Base-by-base conservation (phyloP, 2,888 invertebrate genomes). In the Drosophila lutescens region DNA sequence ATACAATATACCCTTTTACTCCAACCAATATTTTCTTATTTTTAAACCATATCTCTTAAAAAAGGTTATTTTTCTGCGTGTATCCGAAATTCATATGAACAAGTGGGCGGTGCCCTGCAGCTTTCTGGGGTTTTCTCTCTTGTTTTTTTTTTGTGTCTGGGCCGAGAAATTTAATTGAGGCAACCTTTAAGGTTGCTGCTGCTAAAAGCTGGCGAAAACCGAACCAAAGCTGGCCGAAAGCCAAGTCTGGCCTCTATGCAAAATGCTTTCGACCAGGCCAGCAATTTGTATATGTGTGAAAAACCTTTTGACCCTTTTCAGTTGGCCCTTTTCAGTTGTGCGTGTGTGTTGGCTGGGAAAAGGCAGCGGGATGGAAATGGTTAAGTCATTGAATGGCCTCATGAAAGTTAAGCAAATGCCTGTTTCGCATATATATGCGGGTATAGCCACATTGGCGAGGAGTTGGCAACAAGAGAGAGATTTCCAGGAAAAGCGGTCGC, bases 331-430 rank as follows among this genome's bases (percentile, higher is more conserved):
- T 23, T 23, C 23, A 23, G 46, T 12, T 44, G 51, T 44, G 56
- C 32, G n/a, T 41, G 26, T 26, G 23, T 23, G 4, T 26, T 26
- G 72, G 49, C 80, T 62, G 81, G 32, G 32, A 74, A 81, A 81
- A 61, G 83, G 82, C 54, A 49, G n/a, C 54, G 40, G 66, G 41
- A 51, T 72, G 70, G 79, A 78, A 85, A 63, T 74, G 81, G 81
- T 80, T 75, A 83, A 80, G 73, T 83, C 83, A 86, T 88, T 86
- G 78, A 86, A 83, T 82, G 60, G 82, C 69, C 76, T 63, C 75
- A 77, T 84, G 71, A 78, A 78, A 78, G 80, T 79, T 79, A 82
- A 74, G 63, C 72, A 62, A 77, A 81, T 66, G 74, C 55, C 59
- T 17, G 34, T 7, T 13, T 38, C 15, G 32, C 47, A 46, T 46